Evolutionary conservation across 2,888 invertebrate genomes (phyloP).

Genomic region (Acholoe squamosa): DNA sequence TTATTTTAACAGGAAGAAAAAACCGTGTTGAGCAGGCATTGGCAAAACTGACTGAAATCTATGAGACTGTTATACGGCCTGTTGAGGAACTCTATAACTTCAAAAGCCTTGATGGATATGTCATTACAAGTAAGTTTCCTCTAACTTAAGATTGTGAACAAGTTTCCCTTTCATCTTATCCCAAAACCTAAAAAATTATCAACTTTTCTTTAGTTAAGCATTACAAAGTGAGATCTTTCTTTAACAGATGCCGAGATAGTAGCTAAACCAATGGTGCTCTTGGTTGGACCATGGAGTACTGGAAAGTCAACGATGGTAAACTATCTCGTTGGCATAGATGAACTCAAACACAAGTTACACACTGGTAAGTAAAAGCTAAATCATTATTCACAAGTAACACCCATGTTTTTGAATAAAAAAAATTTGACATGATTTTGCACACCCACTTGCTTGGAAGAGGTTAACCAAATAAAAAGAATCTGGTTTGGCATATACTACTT

Average conservation of each 20-base stretch:
- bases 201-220: no score
- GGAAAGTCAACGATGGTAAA: constrained; percentile 97
- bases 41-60: constrained; percentile 11
- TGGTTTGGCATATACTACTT: no score
- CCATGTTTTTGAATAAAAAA: no score
- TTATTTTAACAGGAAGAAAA: constrained; percentile 21
- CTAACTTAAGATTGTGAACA: no score
- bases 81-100: constrained; percentile 95
- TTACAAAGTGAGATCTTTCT: no score
- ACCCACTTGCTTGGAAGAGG: no score
- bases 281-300: constrained; percentile 98
- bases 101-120: constrained; percentile 93
- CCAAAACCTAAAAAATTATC: no score
- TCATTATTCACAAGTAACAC: no score
- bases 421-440: no score
- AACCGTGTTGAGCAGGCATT: neutral
- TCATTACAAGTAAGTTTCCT: constrained; percentile 88
- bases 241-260: constrained; percentile 93
- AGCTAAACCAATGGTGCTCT: constrained; percentile 94
- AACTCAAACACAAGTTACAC: constrained; percentile 85
- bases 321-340: constrained; percentile 94
- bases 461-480: no score
- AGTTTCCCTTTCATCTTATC: no score
- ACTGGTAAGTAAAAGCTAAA: constrained; percentile 87
- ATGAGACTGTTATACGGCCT: constrained; percentile 88